These are phyloP conservation scores for Zeugodacus cucurbitae DNA, from an alignment of 1,140 invertebrate genomes.

Conservation along the genomic window DNA sequence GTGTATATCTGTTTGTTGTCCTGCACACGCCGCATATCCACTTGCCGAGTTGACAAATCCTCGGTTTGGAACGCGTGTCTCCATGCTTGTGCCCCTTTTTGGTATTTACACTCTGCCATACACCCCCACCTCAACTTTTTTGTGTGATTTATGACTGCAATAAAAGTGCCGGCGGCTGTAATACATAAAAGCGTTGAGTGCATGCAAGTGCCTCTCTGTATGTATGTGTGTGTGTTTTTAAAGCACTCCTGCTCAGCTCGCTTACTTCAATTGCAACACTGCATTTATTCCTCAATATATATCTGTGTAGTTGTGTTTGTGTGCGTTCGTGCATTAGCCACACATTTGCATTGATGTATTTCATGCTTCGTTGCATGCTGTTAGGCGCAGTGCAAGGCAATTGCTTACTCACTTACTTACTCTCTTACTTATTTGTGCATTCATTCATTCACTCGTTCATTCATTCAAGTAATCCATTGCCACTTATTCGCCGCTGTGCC, in stretches of 20 bases:
- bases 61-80: not conserved
- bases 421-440: not conserved
- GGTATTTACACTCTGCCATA: not conserved
- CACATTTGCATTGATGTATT: conserved; percentile 23
- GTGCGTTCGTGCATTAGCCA: not conserved
- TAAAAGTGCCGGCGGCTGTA: conserved; percentile 24
- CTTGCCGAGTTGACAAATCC: conserved; percentile 31
- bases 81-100: not conserved
- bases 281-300: not conserved
- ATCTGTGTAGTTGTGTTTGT: not conserved
- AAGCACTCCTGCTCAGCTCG: not conserved
- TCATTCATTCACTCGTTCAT: not conserved
- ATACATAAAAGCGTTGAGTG: conserved; percentile 9
- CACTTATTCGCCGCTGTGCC: not conserved
- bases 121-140: not conserved
- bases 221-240: not conserved
- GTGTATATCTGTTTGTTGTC: not conserved
- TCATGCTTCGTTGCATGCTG: conserved; percentile 25
- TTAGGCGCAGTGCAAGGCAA: conserved; percentile 17
- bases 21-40: not conserved
- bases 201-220: not conserved
- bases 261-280: conserved; percentile 12
- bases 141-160: conserved; percentile 36
- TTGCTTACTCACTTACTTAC: not conserved
- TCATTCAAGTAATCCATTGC: conserved; percentile 10